Conservation (phyloP, 1,140 invertebrate species). For the Meloidogyne exigua region DNA sequence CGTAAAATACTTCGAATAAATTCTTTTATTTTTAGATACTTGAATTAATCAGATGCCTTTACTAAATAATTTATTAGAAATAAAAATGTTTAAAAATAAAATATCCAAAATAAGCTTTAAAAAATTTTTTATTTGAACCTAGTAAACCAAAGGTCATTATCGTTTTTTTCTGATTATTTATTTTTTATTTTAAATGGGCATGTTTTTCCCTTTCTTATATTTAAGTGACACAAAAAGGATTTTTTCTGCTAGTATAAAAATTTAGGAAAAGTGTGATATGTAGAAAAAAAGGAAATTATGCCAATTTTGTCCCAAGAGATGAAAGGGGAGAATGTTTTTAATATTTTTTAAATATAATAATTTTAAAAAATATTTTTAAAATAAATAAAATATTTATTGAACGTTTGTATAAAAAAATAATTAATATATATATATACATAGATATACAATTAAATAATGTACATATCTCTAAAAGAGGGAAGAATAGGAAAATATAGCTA, state of each 20-base stretch:
- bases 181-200: not conserved
- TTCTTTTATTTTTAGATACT: too few species aligned
- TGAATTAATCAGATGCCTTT: too few species aligned
- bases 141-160: not conserved
- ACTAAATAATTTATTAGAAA: not conserved
- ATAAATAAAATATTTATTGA: not conserved
- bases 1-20: too few species aligned
- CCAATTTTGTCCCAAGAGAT: conserved; percentile 1
- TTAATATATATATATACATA: not conserved
- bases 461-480: not conserved
- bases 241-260: not conserved
- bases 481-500: not conserved
- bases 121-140: not conserved
- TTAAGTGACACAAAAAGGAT: not conserved
- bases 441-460: not conserved
- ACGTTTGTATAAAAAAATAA: too few species aligned
- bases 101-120: too few species aligned
- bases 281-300: not conserved
- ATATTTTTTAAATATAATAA: not conserved
- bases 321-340: not conserved
- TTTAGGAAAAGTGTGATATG: not conserved
- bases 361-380: too few species aligned
- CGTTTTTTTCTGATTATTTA: not conserved
- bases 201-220: not conserved
- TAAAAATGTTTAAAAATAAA: too few species aligned